phyloP scores from a whole-genome alignment of 2,113 vertebrate species.

The Thinocorus orbignyianus region DNA sequence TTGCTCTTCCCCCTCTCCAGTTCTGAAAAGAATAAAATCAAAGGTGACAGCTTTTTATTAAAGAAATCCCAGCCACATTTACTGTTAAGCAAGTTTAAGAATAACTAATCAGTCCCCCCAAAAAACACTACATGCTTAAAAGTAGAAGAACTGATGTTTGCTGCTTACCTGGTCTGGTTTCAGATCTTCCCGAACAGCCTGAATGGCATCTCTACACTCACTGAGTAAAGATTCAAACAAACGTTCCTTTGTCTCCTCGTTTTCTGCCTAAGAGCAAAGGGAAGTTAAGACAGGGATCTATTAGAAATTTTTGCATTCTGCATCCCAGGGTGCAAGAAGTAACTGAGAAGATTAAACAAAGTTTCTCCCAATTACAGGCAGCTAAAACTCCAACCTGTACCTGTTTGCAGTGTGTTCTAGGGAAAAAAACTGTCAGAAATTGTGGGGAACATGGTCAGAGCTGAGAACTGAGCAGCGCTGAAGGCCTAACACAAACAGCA shows the following conservation, averaged over 20 bases:
- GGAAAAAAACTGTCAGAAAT: neutral
- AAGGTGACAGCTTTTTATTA: neutral
- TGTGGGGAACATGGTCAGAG: rapidly evolving
- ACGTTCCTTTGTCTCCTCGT: slow-evolving; percentile 95
- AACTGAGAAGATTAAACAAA: neutral
- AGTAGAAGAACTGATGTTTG: neutral
- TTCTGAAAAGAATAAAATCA: neutral
- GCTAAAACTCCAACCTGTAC: neutral
- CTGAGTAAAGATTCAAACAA: slow-evolving; percentile 94
- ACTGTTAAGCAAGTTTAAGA: neutral
- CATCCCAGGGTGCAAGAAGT: neutral
- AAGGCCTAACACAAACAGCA: neutral
- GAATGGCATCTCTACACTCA: slow-evolving; percentile 96
- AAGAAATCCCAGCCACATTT: neutral
- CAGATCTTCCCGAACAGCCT: slow-evolving; percentile 93
- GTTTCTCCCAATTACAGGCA: neutral
- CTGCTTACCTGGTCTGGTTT: slow-evolving; percentile 87
- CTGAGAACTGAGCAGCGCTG: neutral
- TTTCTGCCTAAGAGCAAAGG: slow-evolving; percentile 80
- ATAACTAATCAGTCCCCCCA: neutral
- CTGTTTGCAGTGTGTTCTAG: neutral
- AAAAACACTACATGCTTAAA: rapidly evolving
- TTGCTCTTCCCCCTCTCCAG: neutral
- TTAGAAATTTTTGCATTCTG: neutral
- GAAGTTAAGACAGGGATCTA: neutral